Conservation (phyloP, 2,797 vertebrate species). For the Sebastes steindachneri region DNA sequence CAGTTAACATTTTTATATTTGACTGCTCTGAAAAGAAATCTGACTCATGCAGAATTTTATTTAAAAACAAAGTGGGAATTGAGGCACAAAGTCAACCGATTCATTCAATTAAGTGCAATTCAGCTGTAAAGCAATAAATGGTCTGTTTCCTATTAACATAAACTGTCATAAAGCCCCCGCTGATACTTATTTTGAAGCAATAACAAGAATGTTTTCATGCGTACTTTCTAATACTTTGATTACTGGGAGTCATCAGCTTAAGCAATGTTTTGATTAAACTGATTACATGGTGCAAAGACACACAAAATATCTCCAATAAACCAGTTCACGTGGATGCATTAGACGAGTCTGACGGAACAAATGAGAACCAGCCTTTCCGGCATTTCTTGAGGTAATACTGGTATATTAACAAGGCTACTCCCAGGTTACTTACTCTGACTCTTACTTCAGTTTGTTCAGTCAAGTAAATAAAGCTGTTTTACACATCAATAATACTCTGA, state of each 20-base stretch:
- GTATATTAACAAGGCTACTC: not conserved
- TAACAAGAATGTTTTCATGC: constrained; percentile 40
- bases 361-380: constrained; percentile 21
- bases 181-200: constrained; percentile 16
- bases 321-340: constrained; percentile 23
- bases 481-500: not conserved
- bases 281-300: constrained; percentile 44
- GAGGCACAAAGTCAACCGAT: constrained; percentile 18
- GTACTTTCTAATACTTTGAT: constrained; percentile 42
- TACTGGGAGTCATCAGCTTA: constrained; percentile 34
- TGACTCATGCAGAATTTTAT: not conserved
- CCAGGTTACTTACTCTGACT: not conserved
- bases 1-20: constrained; percentile 9
- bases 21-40: not conserved
- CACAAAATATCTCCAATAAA: constrained; percentile 41
- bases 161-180: constrained; percentile 7
- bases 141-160: constrained; percentile 34
- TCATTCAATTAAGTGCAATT: constrained; percentile 42
- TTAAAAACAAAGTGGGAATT: not conserved
- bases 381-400: not conserved
- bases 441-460: not conserved
- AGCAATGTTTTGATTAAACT: constrained; percentile 54
- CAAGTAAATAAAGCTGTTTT: not conserved
- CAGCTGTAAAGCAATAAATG: constrained; percentile 40
- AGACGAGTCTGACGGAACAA: not conserved